Percentiles rank a stretch among this genome's conserved stretches.
Conservation (phyloP, 2,113 vertebrate genomes). For the Muntiacus reevesi region DNA sequence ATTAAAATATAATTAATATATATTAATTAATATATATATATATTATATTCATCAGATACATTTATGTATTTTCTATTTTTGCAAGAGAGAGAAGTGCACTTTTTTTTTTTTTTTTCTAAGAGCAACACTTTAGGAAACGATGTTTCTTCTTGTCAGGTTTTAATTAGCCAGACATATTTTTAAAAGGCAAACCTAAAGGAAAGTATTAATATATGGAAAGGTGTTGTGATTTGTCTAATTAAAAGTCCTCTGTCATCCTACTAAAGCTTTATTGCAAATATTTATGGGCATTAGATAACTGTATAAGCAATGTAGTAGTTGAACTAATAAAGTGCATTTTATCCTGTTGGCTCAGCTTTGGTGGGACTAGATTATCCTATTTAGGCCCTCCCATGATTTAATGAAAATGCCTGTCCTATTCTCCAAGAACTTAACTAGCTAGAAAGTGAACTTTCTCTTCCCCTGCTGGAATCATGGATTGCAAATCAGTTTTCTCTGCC, state of each 20-base stretch:
- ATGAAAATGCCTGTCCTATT: slow-evolving; percentile 42
- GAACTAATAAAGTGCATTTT: slow-evolving; percentile 48
- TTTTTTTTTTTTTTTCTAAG: background rate
- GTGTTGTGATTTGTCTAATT: slow-evolving; percentile 47
- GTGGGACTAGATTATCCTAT: background rate
- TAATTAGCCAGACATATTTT: slow-evolving; percentile 25
- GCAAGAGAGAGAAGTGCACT: background rate
- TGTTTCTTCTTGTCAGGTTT: slow-evolving; percentile 18
- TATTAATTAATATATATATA: background rate
- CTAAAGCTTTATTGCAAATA: slow-evolving; percentile 41
- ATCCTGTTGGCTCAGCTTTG: background rate
- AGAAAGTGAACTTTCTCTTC: slow-evolving; percentile 45
- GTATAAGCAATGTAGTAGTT: background rate
- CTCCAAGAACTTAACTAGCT: slow-evolving; percentile 52
- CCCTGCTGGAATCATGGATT: slow-evolving; percentile 47
- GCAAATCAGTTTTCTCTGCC: slow-evolving; percentile 62
- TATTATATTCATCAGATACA: background rate
- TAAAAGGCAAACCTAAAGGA: slow-evolving; percentile 30
- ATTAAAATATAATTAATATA: background rate
- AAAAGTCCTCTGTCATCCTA: slow-evolving; percentile 47
- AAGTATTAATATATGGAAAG: slow-evolving; percentile 54
- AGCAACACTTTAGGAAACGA: background rate
- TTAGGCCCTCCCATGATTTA: background rate
- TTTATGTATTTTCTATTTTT: background rate
- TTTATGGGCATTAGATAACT: background rate